Evolutionary conservation across 1,140 invertebrate species (phyloP).

Genomic region (Eufriesea mexicana): DNA sequence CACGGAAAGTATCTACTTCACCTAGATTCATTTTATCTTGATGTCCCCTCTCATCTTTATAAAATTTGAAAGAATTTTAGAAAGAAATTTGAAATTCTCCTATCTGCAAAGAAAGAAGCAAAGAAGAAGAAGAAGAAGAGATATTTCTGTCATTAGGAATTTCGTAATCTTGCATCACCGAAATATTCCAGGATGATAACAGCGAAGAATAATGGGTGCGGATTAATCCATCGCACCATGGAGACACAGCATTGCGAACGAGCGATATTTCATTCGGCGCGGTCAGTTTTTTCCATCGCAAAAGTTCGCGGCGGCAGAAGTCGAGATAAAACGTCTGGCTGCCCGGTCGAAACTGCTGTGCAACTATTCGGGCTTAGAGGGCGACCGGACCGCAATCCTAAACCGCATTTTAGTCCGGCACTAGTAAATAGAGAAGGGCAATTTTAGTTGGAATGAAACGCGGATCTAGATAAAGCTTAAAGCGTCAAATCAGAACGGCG

Average conservation of each 20-base stretch:
- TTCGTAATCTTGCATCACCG: not conserved
- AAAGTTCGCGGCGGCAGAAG: constrained; percentile 1
- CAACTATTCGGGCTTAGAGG: constrained; percentile 1
- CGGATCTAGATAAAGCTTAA: not conserved
- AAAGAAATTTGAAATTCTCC: too few relatives aligned
- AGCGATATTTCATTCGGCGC: not conserved
- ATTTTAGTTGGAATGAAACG: constrained; percentile 3
- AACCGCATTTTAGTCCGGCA: not conserved
- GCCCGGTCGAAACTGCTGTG: not conserved
- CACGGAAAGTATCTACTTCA: too few relatives aligned
- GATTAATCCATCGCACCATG: not conserved
- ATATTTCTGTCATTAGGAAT: not conserved
- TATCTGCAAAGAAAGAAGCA: too few relatives aligned
- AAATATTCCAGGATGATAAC: not conserved
- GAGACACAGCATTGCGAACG: not conserved
- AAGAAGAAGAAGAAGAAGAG: too few relatives aligned
- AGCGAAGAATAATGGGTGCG: not conserved
- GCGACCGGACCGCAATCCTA: not conserved
- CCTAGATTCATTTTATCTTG: too few relatives aligned
- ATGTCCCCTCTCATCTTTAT: too few relatives aligned
- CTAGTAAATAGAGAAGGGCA: not conserved
- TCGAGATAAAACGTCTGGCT: not conserved
- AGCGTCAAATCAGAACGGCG: not conserved
- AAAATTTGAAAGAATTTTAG: too few relatives aligned
- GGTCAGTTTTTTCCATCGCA: not conserved